Evolutionary conservation across 2,113 vertebrate species (phyloP).

Genomic region (Pedetes capensis): DNA sequence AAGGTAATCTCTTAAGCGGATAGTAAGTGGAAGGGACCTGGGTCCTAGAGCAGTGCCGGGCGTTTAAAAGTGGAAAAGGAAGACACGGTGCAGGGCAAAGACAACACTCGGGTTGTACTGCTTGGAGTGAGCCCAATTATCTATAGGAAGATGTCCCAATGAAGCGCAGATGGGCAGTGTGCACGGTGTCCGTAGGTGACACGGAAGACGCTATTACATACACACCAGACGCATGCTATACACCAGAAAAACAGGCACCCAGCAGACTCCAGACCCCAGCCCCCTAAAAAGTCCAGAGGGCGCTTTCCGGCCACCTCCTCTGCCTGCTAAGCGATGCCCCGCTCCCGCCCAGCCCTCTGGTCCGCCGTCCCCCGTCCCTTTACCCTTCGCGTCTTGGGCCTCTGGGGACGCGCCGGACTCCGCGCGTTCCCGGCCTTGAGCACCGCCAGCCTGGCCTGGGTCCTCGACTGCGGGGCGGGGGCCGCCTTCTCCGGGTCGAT

Average conservation of each 20-base stretch:
- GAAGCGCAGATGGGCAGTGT: neutral
- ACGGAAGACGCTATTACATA: too few relatives aligned
- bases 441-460: slow-evolving; percentile 86
- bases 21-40: neutral
- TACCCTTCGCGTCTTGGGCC: slow-evolving; percentile 76
- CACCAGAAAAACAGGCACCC: neutral
- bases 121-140: neutral
- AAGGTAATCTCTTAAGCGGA: neutral
- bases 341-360: neutral
- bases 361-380: slow-evolving; percentile 45
- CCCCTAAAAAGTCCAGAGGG: neutral
- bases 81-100: neutral
- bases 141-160: neutral
- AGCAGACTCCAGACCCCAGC: neutral
- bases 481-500: slow-evolving; percentile 80
- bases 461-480: neutral
- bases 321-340: neutral
- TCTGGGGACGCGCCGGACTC: slow-evolving; percentile 71
- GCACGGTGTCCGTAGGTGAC: neutral
- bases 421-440: slow-evolving; percentile 83
- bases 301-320: neutral
- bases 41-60: neutral
- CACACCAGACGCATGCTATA: neutral
- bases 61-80: neutral
- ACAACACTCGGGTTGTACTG: neutral